Conservation (phyloP, 2,888 invertebrate genomes). For the Diarsia rubi region DNA sequence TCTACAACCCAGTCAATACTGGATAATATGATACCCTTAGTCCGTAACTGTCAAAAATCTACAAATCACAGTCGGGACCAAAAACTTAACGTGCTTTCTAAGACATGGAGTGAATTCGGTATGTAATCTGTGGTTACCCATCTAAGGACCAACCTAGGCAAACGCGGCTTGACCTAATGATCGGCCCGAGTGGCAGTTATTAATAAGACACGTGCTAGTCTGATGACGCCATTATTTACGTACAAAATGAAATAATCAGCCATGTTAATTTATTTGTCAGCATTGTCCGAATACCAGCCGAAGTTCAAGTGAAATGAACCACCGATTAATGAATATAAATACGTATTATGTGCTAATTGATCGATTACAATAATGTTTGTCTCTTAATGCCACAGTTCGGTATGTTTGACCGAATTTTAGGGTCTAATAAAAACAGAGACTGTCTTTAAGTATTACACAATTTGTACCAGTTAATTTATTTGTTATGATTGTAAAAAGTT, state of each 20-base stretch:
- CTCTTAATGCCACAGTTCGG: neutral
- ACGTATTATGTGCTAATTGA: conserved; percentile 55
- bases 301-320: conserved; percentile 60
- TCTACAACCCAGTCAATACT: no score
- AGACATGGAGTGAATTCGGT: no score
- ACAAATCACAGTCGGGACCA: no score
- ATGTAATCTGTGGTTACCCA: no score
- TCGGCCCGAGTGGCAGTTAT: no score
- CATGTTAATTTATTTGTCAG: conserved; percentile 47
- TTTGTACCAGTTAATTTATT: neutral
- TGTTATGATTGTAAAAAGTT: no score
- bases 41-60: no score
- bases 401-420: conserved; percentile 11
- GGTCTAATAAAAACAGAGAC: neutral
- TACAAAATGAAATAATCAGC: conserved; percentile 22
- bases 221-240: neutral
- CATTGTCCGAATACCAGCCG: conserved; percentile 15
- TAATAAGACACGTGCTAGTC: no score
- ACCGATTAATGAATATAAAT: conserved; percentile 44
- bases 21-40: no score
- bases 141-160: no score
- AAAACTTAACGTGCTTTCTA: no score
- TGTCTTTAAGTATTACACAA: neutral
- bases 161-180: no score
- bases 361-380: conserved; percentile 11